These are phyloP conservation scores for Lasioglossum villosulum DNA, from an alignment of 2,888 invertebrate genomes.

Conservation along the genomic window DNA sequence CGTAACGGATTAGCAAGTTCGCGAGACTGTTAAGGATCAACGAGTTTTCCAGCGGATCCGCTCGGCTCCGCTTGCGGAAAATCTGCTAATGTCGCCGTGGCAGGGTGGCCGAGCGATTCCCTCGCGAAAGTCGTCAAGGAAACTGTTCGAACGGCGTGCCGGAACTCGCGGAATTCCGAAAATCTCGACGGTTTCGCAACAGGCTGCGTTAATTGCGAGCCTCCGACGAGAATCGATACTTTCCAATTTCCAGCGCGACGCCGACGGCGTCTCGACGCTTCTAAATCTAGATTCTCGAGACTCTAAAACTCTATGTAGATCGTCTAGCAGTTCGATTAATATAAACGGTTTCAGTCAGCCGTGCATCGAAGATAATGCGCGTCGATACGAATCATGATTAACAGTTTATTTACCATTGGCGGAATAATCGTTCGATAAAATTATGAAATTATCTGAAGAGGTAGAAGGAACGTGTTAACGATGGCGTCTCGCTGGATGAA, in stretches of 20 bases:
- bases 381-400: too few species aligned
- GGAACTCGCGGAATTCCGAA: not conserved
- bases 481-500: not conserved
- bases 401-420: too few species aligned
- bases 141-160: not conserved
- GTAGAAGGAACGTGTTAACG: not conserved
- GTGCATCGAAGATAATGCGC: too few species aligned
- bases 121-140: not conserved
- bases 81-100: constrained; percentile 9
- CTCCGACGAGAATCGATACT: not conserved
- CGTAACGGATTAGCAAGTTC: constrained; percentile 29
- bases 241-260: not conserved
- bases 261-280: not conserved
- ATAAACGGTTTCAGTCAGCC: too few species aligned
- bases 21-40: constrained; percentile 26
- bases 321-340: not conserved
- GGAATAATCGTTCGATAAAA: not conserved
- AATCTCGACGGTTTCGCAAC: constrained; percentile 1
- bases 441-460: not conserved
- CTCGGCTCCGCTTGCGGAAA: not conserved
- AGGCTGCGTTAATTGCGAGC: constrained; percentile 1
- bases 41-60: constrained; percentile 14
- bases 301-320: not conserved
- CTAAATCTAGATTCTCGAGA: not conserved
- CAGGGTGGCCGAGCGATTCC: not conserved